These are phyloP conservation scores for Cryptops parisi DNA, from an alignment of 2,888 invertebrate genomes.

Conservation along the genomic window DNA sequence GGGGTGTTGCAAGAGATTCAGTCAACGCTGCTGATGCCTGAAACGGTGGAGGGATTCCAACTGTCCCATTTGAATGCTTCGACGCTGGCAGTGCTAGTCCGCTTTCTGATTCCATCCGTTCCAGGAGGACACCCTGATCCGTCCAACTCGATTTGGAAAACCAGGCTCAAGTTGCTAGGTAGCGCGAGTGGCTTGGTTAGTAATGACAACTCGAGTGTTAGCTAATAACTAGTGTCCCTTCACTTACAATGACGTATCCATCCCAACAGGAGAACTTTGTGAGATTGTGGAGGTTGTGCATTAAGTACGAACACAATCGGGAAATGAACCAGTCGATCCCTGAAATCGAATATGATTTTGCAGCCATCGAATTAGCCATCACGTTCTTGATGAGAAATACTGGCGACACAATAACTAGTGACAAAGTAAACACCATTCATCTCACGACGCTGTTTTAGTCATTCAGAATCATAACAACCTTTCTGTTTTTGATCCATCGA, in stretches of 20 bases:
- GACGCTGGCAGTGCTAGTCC: background rate
- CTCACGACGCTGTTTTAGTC: no score
- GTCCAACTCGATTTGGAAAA: slow-evolving; percentile 2
- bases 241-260: no score
- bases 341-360: slow-evolving; percentile 1
- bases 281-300: slow-evolving; percentile 1
- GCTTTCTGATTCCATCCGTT: background rate
- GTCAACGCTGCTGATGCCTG: background rate
- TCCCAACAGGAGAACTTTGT: background rate
- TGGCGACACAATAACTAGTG: no score
- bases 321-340: slow-evolving; percentile 5
- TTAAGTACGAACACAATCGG: slow-evolving; percentile 3
- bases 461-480: no score
- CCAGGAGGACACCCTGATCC: slow-evolving; percentile 1
- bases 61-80: background rate
- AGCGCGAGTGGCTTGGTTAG: no score
- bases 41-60: background rate
- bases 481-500: background rate
- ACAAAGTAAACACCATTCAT: no score
- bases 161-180: slow-evolving; percentile 3
- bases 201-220: no score
- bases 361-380: background rate
- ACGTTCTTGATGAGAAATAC: no score
- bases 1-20: background rate
- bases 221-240: no score